A percentile compares a stretch with the other conserved stretches of the same genome.
These are phyloP conservation scores for Cryptotermes secundus DNA, from an alignment of 1,140 invertebrate species.

Conservation along the genomic window DNA sequence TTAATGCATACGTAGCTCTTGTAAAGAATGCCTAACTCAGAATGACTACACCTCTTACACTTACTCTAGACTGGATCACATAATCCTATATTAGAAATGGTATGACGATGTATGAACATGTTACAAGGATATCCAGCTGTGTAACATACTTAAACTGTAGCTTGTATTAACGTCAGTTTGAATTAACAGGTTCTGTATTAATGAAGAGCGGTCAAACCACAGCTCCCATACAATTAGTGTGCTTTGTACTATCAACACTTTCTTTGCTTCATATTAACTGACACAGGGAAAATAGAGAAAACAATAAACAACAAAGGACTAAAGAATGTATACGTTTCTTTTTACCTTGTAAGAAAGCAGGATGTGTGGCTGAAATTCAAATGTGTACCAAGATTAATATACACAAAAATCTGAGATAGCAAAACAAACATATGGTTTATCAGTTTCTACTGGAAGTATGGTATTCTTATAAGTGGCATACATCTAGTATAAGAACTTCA, in stretches of 20 bases:
- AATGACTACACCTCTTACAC: too few relatives aligned
- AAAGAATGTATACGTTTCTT: neutral
- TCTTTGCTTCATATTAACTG: neutral
- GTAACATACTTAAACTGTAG: neutral
- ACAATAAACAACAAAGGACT: neutral
- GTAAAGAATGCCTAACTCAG: too few relatives aligned
- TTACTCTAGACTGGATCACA: too few relatives aligned
- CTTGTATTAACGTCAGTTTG: neutral
- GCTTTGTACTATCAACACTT: neutral
- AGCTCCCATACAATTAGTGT: neutral
- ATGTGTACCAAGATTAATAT: neutral
- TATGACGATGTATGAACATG: too few relatives aligned
- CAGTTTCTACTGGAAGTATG: too few relatives aligned
- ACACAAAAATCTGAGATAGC: neutral
- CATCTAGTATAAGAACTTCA: too few relatives aligned
- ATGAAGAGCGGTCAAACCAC: neutral
- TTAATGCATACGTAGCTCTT: too few relatives aligned
- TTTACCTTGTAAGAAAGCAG: conserved; percentile 1
- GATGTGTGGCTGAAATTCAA: neutral
- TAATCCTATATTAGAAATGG: too few relatives aligned
- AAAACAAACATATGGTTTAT: neutral
- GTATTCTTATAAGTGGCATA: too few relatives aligned
- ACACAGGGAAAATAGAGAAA: neutral
- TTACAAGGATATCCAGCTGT: too few relatives aligned
- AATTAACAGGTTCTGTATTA: too few relatives aligned